Evolutionary conservation across 2,797 vertebrate species (phyloP).

Genomic region (Champsocephalus esox): DNA sequence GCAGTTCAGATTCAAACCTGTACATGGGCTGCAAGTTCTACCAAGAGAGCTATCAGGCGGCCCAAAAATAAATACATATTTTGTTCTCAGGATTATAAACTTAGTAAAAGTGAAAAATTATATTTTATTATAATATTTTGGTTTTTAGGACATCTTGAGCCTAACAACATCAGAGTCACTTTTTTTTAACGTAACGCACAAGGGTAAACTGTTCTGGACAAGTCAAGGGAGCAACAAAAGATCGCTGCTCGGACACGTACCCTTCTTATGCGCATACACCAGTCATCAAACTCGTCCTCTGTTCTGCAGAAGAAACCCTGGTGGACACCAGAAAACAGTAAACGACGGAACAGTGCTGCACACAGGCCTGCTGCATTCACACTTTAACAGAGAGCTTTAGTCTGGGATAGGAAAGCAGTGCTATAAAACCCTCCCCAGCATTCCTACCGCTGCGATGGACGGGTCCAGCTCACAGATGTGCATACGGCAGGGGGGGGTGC

Average conservation of each 20-base stretch:
- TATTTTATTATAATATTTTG: too few relatives aligned
- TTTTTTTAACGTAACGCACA: too few relatives aligned
- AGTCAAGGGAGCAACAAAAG: neutral
- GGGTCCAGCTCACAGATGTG: slow-evolving; percentile 96
- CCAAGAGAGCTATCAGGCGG: too few relatives aligned
- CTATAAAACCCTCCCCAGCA: neutral
- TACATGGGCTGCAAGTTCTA: too few relatives aligned
- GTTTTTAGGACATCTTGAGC: too few relatives aligned
- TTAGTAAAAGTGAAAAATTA: too few relatives aligned
- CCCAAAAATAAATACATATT: too few relatives aligned
- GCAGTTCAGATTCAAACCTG: too few relatives aligned
- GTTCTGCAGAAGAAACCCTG: slow-evolving; percentile 98
- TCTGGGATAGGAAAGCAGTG: slow-evolving; percentile 3
- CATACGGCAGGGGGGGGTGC: slow-evolving; percentile 97
- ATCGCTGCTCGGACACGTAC: slow-evolving; percentile 77
- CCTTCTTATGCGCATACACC: slow-evolving; percentile 95
- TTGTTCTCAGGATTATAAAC: too few relatives aligned
- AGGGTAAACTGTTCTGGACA: neutral
- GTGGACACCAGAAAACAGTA: slow-evolving; percentile 40
- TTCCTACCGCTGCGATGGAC: slow-evolving; percentile 94
- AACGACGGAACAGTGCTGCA: slow-evolving; percentile 10
- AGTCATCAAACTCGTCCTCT: slow-evolving; percentile 96
- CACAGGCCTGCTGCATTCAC: slow-evolving; percentile 7
- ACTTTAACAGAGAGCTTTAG: neutral
- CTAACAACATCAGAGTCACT: too few relatives aligned